Evolutionary conservation across 2,888 invertebrate genomes (phyloP), one percentile per base, ranked within the genome.

Genomic region (Drosophila percnosoma): DNA sequence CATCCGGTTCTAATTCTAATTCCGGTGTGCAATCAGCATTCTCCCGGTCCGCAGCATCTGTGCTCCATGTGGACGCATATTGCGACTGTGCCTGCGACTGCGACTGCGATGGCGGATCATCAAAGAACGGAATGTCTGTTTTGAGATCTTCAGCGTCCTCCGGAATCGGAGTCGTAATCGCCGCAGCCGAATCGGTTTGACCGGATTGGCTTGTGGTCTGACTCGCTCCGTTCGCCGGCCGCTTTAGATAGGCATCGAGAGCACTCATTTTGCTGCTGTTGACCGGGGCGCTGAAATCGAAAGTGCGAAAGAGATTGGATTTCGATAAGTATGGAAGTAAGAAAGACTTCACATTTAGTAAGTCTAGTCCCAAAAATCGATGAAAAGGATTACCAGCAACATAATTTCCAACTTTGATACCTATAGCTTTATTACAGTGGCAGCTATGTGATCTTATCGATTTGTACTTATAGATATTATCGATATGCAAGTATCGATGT

Each of bases 51-150:
- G 73, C 76, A 21, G 40, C 68, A 15, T 85, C 74, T 15, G 66
- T 49, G 24, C 70, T 68, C 72, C 77, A 69, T 38, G 69, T 66
- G 34, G 68, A 29, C 21, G 65, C 69, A 42, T 61, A 75, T 2
- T 68, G 52, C 4, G 33, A 45, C 15, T 57, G 52, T 2, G 33
- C 38, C 15, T 57, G 80, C 24, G 33, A 45, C 15, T 57, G 80
- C 24, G 67, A n/a, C 40, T 45, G 57, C 55, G 36, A 27, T 13
- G 52, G 80, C 33, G 73, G 71, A 51, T 82, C 82, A 58, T 87
- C 83, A 63, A 83, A 87, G 72, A 75, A 90, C 62, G 90, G 90
- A 90, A 91, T 90, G 90, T 84, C 80, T 80, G 76, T 75, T 81
- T 90, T 90, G 75, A 82, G 80, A 75, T 89, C 87, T 67, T 90